phyloP scores from a whole-genome alignment of 2,113 vertebrate genomes.

The Gallinago paraguaiae region DNA sequence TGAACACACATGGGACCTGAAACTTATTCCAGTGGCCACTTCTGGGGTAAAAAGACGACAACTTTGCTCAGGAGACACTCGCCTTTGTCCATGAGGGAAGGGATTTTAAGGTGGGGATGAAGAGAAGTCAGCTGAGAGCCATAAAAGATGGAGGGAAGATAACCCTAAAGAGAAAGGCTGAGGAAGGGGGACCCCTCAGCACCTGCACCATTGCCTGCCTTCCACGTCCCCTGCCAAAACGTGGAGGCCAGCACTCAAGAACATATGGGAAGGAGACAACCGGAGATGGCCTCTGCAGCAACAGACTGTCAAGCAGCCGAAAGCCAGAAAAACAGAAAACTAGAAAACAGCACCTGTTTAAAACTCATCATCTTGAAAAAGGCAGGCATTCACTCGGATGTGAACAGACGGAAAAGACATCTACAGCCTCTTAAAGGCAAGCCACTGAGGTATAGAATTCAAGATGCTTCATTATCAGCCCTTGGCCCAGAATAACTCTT shows the following conservation, averaged over 20 bases:
- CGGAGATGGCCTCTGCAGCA: neutral
- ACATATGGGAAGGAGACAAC: neutral
- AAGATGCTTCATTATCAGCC: neutral
- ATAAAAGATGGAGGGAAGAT: neutral
- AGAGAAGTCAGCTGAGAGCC: neutral
- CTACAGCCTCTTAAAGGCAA: neutral
- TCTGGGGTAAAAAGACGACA: neutral
- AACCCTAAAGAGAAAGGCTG: neutral
- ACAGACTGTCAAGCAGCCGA: neutral
- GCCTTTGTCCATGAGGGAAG: neutral
- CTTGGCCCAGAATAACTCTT: neutral
- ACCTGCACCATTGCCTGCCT: neutral
- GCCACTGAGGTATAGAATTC: neutral
- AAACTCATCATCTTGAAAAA: slow-evolving; percentile 31
- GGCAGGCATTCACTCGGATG: neutral
- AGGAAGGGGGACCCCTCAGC: neutral
- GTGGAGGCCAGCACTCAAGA: neutral
- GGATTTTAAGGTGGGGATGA: neutral
- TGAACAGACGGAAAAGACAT: neutral
- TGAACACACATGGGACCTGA: neutral
- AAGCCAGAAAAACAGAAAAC: slow-evolving; percentile 7
- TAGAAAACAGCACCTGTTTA: slow-evolving; percentile 10
- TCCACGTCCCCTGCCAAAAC: accelerated
- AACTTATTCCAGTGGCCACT: neutral
- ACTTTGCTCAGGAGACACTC: neutral